Evolutionary conservation across 2,113 vertebrate species (phyloP).

Genomic region (Grus americana): DNA sequence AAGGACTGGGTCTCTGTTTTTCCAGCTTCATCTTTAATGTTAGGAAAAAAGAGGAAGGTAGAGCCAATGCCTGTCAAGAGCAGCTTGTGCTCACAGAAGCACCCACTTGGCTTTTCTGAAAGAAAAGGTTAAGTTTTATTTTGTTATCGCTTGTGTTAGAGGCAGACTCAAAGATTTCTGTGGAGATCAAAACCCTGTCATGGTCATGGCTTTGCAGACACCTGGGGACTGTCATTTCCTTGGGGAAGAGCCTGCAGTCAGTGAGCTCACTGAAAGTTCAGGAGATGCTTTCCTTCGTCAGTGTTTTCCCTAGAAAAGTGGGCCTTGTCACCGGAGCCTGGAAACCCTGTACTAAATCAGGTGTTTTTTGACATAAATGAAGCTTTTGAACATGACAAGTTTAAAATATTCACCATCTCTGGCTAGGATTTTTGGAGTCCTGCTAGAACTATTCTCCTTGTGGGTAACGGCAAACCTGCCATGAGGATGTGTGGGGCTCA

Average conservation of each 20-base stretch:
- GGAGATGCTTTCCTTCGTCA: not conserved
- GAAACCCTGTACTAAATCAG: not conserved
- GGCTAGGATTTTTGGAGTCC: not conserved
- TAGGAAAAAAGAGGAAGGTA: not conserved
- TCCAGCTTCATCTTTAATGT: not conserved
- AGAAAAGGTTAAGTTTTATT: not conserved
- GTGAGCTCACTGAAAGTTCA: accelerated
- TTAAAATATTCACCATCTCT: not conserved
- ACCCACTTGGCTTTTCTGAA: not conserved
- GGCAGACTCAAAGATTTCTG: not conserved
- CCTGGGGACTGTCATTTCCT: not conserved
- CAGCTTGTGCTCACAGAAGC: not conserved
- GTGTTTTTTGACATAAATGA: not conserved
- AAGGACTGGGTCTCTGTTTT: not conserved
- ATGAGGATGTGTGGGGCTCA: not conserved
- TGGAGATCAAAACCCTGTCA: not conserved
- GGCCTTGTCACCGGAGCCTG: not conserved
- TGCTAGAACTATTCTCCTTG: not conserved
- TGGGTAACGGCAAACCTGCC: not conserved
- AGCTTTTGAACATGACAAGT: not conserved
- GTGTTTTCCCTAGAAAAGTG: not conserved
- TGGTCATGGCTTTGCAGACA: not conserved
- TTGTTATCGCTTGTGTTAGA: not conserved
- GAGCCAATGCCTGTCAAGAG: not conserved
- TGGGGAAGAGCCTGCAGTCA: not conserved